These are phyloP conservation scores for Enteromius argenteus DNA, from an alignment of 2,797 vertebrate genomes.

Conservation along the genomic window DNA sequence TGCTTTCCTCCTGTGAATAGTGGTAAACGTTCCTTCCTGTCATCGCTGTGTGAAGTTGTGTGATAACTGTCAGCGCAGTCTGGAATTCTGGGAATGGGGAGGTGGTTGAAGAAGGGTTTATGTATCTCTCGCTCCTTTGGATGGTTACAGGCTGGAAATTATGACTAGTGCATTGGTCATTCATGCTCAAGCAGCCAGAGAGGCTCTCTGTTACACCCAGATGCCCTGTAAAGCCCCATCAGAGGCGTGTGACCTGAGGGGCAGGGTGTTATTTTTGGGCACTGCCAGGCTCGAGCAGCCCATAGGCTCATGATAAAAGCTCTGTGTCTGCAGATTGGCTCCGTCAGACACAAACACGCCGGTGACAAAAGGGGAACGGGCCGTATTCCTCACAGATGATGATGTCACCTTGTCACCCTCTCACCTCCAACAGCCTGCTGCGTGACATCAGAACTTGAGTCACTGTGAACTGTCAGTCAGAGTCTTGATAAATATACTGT, in stretches of 20 bases:
- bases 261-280: constrained; percentile 42
- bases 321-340: constrained; percentile 5
- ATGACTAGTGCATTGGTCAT: constrained; percentile 23
- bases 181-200: constrained; percentile 38
- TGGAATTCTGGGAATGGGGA: constrained; percentile 39
- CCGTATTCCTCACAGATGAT: constrained; percentile 37
- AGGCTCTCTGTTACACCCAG: constrained; percentile 51
- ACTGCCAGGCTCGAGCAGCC: neutral
- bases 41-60: constrained; percentile 17
- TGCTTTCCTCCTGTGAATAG: neutral
- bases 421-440: constrained; percentile 55
- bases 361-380: constrained; percentile 50
- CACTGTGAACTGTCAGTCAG: constrained; percentile 11
- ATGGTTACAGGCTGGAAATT: constrained; percentile 32
- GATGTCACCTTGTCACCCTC: constrained; percentile 70
- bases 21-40: constrained; percentile 26
- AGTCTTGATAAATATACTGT: neutral
- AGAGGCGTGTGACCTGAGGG: constrained; percentile 43
- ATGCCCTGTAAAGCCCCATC: constrained; percentile 25
- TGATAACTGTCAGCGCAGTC: constrained; percentile 20
- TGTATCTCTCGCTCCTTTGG: neutral
- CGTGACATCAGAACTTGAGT: constrained; percentile 57
- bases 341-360: neutral
- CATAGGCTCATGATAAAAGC: constrained; percentile 3
- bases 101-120: constrained; percentile 18